These are phyloP conservation scores for Clarias gariepinus DNA, from an alignment of 2,113 vertebrate species.

Conservation along the genomic window DNA sequence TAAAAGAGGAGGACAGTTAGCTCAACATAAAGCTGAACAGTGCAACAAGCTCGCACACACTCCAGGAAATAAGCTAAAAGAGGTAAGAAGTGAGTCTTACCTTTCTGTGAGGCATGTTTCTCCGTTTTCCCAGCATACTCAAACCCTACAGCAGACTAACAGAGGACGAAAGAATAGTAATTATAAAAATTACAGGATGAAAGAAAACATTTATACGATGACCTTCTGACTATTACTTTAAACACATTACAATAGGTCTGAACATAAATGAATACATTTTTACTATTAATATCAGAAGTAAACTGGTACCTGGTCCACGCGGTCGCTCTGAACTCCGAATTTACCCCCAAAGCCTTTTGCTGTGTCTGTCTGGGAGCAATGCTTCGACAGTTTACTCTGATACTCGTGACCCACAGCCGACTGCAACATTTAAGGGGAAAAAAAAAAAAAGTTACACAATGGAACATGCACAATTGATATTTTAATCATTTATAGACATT, in stretches of 20 bases:
- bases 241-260: not conserved
- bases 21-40: not conserved
- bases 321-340: constrained; percentile 89
- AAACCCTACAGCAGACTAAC: constrained; percentile 92
- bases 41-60: not conserved
- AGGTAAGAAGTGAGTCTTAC: constrained; percentile 63
- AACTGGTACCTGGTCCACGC: constrained; percentile 89
- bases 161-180: not conserved
- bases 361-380: constrained; percentile 93
- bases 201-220: not conserved
- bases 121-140: constrained; percentile 95
- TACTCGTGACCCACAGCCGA: constrained; percentile 96
- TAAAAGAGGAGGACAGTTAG: not conserved
- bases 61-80: not conserved
- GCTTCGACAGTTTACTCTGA: constrained; percentile 86
- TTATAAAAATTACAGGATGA: not conserved
- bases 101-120: constrained; percentile 97
- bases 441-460: not conserved
- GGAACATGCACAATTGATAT: too few relatives aligned
- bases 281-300: too few relatives aligned
- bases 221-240: not conserved
- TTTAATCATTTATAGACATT: too few relatives aligned
- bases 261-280: not conserved
- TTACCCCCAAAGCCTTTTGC: constrained; percentile 94
- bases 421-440: constrained; percentile 64